Evolutionary conservation across 2,888 invertebrate species (phyloP), one percentile per base, ranked within the genome.

Genomic region (Arenicola marina): DNA sequence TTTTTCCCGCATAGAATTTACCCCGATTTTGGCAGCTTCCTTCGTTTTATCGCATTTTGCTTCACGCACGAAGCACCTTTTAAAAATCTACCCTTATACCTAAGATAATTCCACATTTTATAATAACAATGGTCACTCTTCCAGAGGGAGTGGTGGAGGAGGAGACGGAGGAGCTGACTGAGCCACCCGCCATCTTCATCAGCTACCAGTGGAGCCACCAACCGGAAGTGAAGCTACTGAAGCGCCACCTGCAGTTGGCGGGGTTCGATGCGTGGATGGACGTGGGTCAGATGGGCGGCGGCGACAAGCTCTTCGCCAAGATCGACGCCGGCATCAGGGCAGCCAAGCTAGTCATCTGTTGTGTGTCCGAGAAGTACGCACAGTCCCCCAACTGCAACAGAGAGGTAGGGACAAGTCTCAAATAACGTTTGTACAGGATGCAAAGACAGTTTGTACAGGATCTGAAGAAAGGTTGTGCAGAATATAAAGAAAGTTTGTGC

Each of bases 231-330:
- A n/a, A n/a, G n/a, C 62, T 77, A 7, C 65, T 81, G 28, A 69
- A 73, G 44, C 71, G 76, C n/a, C 79, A 81, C 62, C 72, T 80
- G 51, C 73, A 74, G 60, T 75, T 74, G 76, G 80, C 79, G 2
- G 80, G 80, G 15, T 79, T 74, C 62, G 70, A 72, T 34, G 78
- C 79, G 62, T 81, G 81, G 81, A 75, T 81, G 76, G 81, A 81
- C 66, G 75, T 79, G 48, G 81, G 81, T 34, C 79, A 81, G 67
- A 81, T 81, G 81, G 81, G 81, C 21, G 81, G 81, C 1, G 81
- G 81, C 21, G 81, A 81, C 67, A 81, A 80, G 62, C 69, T 80
- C 45, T 80, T 76, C 66, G 74, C 74, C 53, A 80, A 80, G 62
- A 81, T 81, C 43, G 81, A 81, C 67, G 59, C 65, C 18, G n/a